Conservation (phyloP, 2,797 vertebrate species). For the Cyprinodon diabolis region DNA sequence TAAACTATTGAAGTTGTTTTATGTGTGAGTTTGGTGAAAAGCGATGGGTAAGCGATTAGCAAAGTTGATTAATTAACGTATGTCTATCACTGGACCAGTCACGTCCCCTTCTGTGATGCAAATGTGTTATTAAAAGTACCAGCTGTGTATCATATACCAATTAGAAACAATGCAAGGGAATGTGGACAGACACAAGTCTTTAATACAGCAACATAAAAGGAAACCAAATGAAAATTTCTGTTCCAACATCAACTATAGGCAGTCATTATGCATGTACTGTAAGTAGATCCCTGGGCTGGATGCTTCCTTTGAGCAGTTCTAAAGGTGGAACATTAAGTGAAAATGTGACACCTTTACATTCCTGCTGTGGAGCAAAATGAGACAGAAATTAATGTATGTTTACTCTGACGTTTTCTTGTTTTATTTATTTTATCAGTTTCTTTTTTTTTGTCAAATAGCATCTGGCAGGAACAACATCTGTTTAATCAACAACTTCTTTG, state of each 20-base stretch:
- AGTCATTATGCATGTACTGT: conserved; percentile 63
- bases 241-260: conserved; percentile 76
- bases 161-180: not conserved
- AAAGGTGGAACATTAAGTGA: conserved; percentile 27
- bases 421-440: too few relatives aligned
- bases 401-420: conserved; percentile 60
- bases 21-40: not conserved
- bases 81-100: too few relatives aligned
- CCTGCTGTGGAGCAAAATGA: conserved; percentile 11
- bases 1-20: not conserved
- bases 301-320: conserved; percentile 18
- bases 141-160: not conserved
- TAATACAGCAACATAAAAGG: not conserved
- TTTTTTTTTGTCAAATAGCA: conserved; percentile 36
- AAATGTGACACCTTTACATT: conserved; percentile 32
- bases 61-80: not conserved
- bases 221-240: not conserved
- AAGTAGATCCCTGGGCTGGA: conserved; percentile 38
- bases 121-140: not conserved
- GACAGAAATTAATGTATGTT: conserved; percentile 64
- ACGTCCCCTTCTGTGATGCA: not conserved
- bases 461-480: conserved; percentile 64
- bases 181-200: not conserved
- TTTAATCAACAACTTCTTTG: conserved; percentile 81
- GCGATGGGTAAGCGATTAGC: not conserved